Base-by-base conservation (phyloP, 2,888 invertebrate species). In the Harpalus rufipes region DNA sequence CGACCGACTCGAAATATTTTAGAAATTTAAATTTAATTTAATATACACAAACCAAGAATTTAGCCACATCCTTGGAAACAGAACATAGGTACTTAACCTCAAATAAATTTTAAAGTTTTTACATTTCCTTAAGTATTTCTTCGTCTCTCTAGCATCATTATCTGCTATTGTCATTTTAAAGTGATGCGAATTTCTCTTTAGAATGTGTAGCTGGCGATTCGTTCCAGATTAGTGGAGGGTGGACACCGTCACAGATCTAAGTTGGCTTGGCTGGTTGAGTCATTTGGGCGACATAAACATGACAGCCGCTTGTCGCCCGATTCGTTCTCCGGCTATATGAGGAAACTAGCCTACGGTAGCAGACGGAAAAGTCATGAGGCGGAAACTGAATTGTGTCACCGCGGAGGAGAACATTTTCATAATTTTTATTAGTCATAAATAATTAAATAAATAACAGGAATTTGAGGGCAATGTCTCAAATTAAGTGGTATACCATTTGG, bases 161-260 rank as follows among this genome's bases (percentile, higher is more conserved):
- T 7, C 68, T 21, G 7, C 68, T 39, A 68, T 68, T 68, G 68
- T 68, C 68, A 25, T 14, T 32, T 68, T 5, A 12, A 7, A 68
- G n/a, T 32, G 32, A 68, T 39, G 68, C 68, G 32, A 68, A 68
- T 68, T 68, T 68, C 68, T 68, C 68, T 44, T 44, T 14, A 56
- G 21, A 80, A 80, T 80, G 44, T 51, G 44, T 51, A 51, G 44
- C 44, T 7, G 14, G 56, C 58, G 41, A 80, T 80, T 80, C 80
- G 80, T 61, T 80, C 80, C 80, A 61, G 59, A 80, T 80, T 39
- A 59, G 80, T 80, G 39, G 44, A 68, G 68, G 68, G 68, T 68
- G 68, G 76, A 76, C 76, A 51, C 61, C 25, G 21, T 12, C 32
- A 59, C 25, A 8, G 79, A 51, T 51, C 44, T 51, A 51, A n/a